A percentile compares a stretch with the other conserved stretches of the same genome.
These are phyloP conservation scores for Leptocoma aspasia DNA, from an alignment of 2,113 vertebrate genomes.

Conservation along the genomic window DNA sequence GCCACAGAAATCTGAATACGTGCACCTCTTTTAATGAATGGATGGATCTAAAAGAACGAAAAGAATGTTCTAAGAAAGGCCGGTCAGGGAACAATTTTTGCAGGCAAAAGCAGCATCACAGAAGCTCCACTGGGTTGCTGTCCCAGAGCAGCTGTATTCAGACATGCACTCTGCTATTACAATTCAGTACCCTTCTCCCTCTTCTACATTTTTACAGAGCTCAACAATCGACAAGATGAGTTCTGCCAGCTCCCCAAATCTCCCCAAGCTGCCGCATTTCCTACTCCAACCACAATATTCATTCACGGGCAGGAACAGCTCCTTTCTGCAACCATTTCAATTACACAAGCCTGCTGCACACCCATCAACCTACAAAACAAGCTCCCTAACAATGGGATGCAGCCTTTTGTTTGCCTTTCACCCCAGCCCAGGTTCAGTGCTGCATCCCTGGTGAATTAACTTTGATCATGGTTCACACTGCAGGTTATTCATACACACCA, in stretches of 20 bases:
- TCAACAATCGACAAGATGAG: background rate
- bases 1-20: background rate
- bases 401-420: background rate
- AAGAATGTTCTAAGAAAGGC: background rate
- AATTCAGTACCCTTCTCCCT: background rate
- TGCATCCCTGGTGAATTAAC: conserved; percentile 8
- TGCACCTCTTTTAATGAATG: background rate
- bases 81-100: background rate
- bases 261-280: background rate
- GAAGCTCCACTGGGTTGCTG: background rate
- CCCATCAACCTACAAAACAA: background rate
- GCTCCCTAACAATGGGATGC: background rate
- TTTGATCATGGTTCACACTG: background rate
- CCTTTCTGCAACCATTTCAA: background rate
- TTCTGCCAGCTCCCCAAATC: background rate
- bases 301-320: background rate
- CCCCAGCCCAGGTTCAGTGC: background rate
- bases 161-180: background rate
- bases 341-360: background rate
- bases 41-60: background rate
- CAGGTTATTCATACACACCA: background rate
- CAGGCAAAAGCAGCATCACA: background rate
- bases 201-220: background rate
- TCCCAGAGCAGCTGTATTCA: background rate
- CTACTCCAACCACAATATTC: background rate